phyloP scores from a whole-genome alignment of 2,797 vertebrate species.

The Oreochromis grahami region DNA sequence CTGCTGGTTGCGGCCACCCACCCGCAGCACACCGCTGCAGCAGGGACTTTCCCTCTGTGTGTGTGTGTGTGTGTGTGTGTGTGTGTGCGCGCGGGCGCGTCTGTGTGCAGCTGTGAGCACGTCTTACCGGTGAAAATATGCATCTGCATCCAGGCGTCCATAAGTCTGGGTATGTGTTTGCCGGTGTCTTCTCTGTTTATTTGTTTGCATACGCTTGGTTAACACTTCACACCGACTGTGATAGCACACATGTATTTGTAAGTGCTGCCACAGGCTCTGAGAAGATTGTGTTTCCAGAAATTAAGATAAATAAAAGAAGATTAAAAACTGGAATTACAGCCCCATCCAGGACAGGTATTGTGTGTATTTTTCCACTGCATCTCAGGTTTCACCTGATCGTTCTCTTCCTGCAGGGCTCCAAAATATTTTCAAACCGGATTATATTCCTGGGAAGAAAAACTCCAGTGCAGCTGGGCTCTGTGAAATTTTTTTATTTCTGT shows the following conservation, averaged over 20 bases:
- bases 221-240: neutral
- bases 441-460: constrained; percentile 13
- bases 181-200: neutral
- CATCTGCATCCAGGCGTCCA: neutral
- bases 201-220: neutral
- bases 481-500: neutral
- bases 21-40: constrained; percentile 8
- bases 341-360: neutral
- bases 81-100: neutral
- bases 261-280: neutral
- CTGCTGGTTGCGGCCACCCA: constrained; percentile 35
- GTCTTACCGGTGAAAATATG: constrained; percentile 13
- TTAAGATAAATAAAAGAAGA: neutral
- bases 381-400: constrained; percentile 22
- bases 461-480: neutral
- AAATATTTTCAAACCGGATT: constrained; percentile 12
- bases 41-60: constrained; percentile 31
- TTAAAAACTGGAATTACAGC: constrained; percentile 12
- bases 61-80: too few species aligned
- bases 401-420: constrained; percentile 20
- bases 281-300: neutral
- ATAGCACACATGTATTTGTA: neutral
- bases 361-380: constrained; percentile 34
- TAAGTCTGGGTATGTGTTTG: constrained; percentile 14
- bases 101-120: neutral